Evolutionary conservation across 2,797 vertebrate genomes (phyloP).

Genomic region (Sebastes steindachneri): DNA sequence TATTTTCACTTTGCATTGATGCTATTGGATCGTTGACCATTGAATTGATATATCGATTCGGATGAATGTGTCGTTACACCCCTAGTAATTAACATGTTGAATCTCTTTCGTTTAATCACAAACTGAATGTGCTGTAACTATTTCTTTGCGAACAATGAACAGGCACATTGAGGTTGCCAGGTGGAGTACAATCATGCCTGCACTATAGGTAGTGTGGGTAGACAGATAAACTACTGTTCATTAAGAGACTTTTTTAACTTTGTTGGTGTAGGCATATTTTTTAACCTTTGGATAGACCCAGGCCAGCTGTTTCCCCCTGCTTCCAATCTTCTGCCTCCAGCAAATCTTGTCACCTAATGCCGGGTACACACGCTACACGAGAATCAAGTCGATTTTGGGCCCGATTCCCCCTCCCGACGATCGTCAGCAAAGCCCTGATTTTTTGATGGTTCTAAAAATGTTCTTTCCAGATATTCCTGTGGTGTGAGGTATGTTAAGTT

Average conservation of each 20-base stretch:
- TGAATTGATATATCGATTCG: too few species aligned
- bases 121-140: not conserved
- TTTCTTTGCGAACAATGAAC: not conserved
- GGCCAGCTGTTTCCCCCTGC: not conserved
- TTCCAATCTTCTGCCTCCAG: not conserved
- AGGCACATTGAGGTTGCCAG: not conserved
- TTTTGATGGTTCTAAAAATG: too few species aligned
- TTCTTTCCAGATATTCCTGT: too few species aligned
- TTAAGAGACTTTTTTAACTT: not conserved
- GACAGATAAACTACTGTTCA: not conserved
- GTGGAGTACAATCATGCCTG: not conserved
- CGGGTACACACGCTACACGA: too few species aligned
- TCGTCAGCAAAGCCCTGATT: too few species aligned
- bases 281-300: not conserved
- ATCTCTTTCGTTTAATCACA: not conserved
- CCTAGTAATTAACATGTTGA: not conserved
- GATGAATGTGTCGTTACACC: too few species aligned
- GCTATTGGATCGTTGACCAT: too few species aligned
- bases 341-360: not conserved
- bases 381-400: too few species aligned
- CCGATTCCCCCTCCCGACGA: too few species aligned
- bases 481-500: too few species aligned
- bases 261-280: not conserved
- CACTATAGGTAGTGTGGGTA: not conserved
- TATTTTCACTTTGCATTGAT: too few species aligned